Evolutionary conservation across 2,888 invertebrate genomes (phyloP), one percentile per base, ranked within the genome.

Genomic region (Sepiola atlantica): DNA sequence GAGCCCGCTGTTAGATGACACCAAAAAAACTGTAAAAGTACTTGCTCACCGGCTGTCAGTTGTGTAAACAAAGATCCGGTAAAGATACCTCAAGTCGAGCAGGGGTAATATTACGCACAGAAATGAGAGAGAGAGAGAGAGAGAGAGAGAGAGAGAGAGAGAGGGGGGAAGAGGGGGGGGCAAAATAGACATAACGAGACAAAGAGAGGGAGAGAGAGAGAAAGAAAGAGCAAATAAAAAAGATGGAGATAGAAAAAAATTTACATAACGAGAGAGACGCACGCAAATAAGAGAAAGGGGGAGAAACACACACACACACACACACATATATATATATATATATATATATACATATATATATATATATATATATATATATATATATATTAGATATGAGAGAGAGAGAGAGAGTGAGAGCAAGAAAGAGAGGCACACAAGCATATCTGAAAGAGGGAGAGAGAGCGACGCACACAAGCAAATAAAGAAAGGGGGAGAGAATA

Each of bases 21-120:
- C 77, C 77, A 77, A 77, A 77, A 77, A 77, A 77, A 77, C 77
- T 77, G 77, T 77, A 77, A 77, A 77, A 77, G 77, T 77, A 77
- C 77, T 77, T 77, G 77, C 77, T 77, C 77, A 77, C 77, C 77
- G 77, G 77, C n/a, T 77, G 77, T 77, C 77, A 77, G 77, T 77
- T 77, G 77, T 77, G 77, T 77, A 77, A 77, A 77, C 77, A 77
- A 77, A 77, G 77, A 77, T 77, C 77, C 77, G 77, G 77, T 77
- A 77, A 77, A 77, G 77, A 77, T 77, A 77, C 77, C 77, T 77
- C 77, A 77, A 77, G 77, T 77, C n/a, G n/a, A n/a, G 77, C 77
- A n/a, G 77, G n/a, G 77, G 77, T 77, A 77, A 77, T n/a, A 77
- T 77, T 77, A 77, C 77, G n/a, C 12, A 20, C n/a, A 77, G 16